phyloP scores from a whole-genome alignment of 2,888 invertebrate genomes.

The Phyllotreta cruciferae region DNA sequence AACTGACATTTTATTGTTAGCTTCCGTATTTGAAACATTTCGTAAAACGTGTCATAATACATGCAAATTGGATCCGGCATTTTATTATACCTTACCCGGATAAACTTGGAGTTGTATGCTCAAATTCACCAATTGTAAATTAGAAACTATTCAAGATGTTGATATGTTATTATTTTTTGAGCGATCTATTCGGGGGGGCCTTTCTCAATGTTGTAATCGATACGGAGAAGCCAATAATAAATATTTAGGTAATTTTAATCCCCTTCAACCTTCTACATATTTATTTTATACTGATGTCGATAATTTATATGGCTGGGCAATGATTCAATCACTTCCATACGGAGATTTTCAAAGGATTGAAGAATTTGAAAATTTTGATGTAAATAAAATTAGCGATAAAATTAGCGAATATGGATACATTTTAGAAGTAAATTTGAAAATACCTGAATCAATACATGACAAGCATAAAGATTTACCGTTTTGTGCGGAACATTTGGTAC shows the following conservation, averaged over 20 bases:
- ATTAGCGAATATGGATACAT: constrained; percentile 41
- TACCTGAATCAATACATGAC: constrained; percentile 54
- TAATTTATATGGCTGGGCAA: constrained; percentile 38
- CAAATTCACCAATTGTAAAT: constrained; percentile 43
- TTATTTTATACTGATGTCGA: constrained; percentile 47
- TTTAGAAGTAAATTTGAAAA: constrained; percentile 58
- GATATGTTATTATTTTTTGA: constrained; percentile 27
- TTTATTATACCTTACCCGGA: constrained; percentile 3
- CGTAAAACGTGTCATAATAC: constrained; percentile 30
- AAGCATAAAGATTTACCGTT: constrained; percentile 41
- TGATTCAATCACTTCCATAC: constrained; percentile 40
- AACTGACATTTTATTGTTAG: constrained; percentile 46
- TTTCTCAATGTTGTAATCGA: constrained; percentile 15
- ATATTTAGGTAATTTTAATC: constrained; percentile 49
- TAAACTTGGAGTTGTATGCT: constrained; percentile 17
- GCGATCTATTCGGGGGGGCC: constrained; percentile 40
- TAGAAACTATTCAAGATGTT: constrained; percentile 46
- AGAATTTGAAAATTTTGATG: constrained; percentile 52
- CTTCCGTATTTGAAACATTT: constrained; percentile 51
- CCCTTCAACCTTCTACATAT: constrained; percentile 37
- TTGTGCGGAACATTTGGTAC: constrained; percentile 37
- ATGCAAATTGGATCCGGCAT: constrained; percentile 9
- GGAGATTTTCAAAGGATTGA: constrained; percentile 6
- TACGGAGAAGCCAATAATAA: constrained; percentile 43
- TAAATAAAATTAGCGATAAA: constrained; percentile 39